Conservation (phyloP, 2,797 vertebrate species). For the Gymnothorax javanicus region DNA sequence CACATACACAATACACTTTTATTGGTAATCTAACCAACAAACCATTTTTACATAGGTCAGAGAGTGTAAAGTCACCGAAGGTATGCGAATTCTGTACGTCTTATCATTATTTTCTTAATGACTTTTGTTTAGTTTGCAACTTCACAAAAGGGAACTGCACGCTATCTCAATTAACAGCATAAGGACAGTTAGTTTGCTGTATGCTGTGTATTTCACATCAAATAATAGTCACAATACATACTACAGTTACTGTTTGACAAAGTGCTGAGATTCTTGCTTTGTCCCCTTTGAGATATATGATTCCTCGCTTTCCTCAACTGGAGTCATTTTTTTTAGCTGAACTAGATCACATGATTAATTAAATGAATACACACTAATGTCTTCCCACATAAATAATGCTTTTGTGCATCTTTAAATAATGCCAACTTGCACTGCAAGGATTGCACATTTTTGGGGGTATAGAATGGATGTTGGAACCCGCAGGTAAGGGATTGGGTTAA, state of each 20-base stretch:
- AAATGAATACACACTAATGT: not conserved
- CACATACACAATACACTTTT: not conserved
- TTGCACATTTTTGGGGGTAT: not conserved
- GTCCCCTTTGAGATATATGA: not conserved
- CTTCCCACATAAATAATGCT: not conserved
- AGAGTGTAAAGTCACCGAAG: not conserved
- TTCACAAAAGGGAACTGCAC: not conserved
- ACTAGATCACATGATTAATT: not conserved
- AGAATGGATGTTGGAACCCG: not conserved
- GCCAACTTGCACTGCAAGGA: not conserved
- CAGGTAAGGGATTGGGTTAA: not conserved
- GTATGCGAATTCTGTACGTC: not conserved
- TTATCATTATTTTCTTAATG: not conserved
- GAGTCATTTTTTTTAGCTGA: not conserved
- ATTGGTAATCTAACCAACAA: not conserved
- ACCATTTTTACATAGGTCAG: not conserved
- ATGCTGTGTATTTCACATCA: not conserved
- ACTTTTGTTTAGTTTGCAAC: not conserved
- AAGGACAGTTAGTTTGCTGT: not conserved
- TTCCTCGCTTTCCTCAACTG: not conserved
- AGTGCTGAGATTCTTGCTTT: not conserved
- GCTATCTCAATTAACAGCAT: not conserved
- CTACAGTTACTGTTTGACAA: not conserved
- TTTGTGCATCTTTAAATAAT: not conserved
- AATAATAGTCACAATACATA: not conserved